Evolutionary conservation across 2,888 invertebrate genomes (phyloP), one percentile per base, ranked within the genome.

Genomic region (Eulithis prunata): DNA sequence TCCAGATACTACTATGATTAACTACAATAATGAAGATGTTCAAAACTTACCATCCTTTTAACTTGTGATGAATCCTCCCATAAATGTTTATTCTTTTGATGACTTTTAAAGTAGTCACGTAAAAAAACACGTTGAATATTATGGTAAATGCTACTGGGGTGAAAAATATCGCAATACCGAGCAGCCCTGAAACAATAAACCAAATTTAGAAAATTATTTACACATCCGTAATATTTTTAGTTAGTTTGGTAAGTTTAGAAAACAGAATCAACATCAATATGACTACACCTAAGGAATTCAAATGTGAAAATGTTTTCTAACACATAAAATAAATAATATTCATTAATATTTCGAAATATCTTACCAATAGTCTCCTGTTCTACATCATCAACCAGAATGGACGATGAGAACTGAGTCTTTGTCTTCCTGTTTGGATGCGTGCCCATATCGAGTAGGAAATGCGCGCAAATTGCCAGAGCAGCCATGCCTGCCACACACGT

Each of bases 41-140:
- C 3, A 32, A 47, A 53, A 79, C 88, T 79, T 88, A 96, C 96
- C 96, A 97, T 87, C 97, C 96, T 85, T 96, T 96, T 69, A 97
- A 92, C 88, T 97, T 97, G 78, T 97, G 96, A 79, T 97, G 97
- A 78, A 97, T 97, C 74, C 97, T 94, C 54, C 97, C 97, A 83
- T 97, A 97, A 4, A 97, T 96, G 79, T 96, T 96, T 91, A 97
- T 96, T 72, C 96, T 94, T 79, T 96, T 97, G 64, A 97, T 96
- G 36, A 96, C 95, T 84, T 96, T 96, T 38, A 96, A 90, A 28
- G 97, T 97, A 14, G 97, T 96, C 10, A 96, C 94, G 79, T 96
- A 96, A 81, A 97, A 97, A 83, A 96, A 97, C 66, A 97, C 90
- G 82, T 97, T 95, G 71, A 96, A 94, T 65, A 97, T 84, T 71